Conservation (phyloP, 2,113 vertebrate genomes). For the Paratilapia polleni region DNA sequence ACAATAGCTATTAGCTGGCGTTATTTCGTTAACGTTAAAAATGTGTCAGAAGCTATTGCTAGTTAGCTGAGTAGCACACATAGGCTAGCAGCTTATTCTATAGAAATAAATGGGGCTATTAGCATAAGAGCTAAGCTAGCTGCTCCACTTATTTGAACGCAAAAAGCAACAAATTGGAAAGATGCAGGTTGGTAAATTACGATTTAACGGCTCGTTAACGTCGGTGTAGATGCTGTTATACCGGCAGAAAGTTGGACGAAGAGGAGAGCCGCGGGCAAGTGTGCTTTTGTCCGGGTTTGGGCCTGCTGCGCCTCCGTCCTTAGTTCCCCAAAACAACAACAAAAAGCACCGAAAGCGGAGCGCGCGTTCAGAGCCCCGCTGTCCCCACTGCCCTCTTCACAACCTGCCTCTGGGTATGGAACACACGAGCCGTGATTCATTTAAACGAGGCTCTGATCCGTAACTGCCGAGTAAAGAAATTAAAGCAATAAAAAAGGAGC, state of each 20-base stretch:
- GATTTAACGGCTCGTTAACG: accelerated
- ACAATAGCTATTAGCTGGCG: background rate
- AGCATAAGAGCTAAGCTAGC: constrained; percentile 56
- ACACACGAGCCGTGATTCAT: accelerated
- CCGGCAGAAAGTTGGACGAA: background rate
- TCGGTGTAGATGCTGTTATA: background rate
- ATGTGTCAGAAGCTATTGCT: constrained; percentile 5
- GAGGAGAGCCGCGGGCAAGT: background rate
- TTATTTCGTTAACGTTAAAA: background rate
- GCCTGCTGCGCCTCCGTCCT: constrained; percentile 48
- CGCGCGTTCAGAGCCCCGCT: accelerated
- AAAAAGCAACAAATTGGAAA: accelerated
- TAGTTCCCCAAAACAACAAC: constrained; percentile 69
- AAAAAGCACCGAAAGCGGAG: constrained; percentile 31
- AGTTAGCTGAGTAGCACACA: background rate
- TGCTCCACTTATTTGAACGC: background rate
- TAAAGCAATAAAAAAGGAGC: constrained; percentile 49
- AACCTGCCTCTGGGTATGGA: accelerated
- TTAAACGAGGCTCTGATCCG: accelerated
- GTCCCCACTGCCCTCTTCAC: background rate
- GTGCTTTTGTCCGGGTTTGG: constrained; percentile 33
- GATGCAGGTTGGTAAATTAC: accelerated
- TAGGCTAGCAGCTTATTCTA: constrained; percentile 12
- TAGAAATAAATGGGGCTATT: constrained; percentile 24
- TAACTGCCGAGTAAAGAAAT: background rate